phyloP scores from a whole-genome alignment of 2,113 vertebrate genomes.

The Agapornis roseicollis region DNA sequence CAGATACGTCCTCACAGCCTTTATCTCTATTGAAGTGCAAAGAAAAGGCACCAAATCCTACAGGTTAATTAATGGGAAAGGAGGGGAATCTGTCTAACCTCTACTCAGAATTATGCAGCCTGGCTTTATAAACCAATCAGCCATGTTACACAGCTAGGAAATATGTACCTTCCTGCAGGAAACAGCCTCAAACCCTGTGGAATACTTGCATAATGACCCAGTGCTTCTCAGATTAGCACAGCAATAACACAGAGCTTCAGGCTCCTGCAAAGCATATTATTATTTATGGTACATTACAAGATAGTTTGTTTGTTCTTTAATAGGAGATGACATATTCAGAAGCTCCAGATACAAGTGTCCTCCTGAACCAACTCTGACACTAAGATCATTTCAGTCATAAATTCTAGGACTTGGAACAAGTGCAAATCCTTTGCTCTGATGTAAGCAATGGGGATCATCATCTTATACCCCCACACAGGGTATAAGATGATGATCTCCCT shows the following conservation, averaged over 20 bases:
- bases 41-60: constrained; percentile 31
- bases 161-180: not conserved
- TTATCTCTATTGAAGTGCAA: not conserved
- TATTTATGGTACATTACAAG: constrained; percentile 48
- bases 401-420: not conserved
- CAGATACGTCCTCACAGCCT: not conserved
- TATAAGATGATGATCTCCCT: not conserved
- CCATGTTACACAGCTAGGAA: not conserved
- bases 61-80: constrained; percentile 44
- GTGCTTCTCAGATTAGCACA: constrained; percentile 26
- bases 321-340: constrained; percentile 10
- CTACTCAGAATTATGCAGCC: constrained; percentile 7
- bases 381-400: not conserved
- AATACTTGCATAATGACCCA: constrained; percentile 22
- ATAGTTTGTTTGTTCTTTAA: constrained; percentile 25
- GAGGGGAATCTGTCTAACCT: constrained; percentile 39
- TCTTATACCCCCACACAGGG: no score
- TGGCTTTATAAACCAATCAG: constrained; percentile 42
- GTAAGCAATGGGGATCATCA: not conserved
- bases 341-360: not conserved
- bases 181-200: not conserved
- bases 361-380: constrained; percentile 47
- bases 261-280: constrained; percentile 12
- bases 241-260: not conserved
- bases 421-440: not conserved